Evolutionary conservation across 2,888 invertebrate genomes (phyloP).

Genomic region (Drosophila meridionalis): DNA sequence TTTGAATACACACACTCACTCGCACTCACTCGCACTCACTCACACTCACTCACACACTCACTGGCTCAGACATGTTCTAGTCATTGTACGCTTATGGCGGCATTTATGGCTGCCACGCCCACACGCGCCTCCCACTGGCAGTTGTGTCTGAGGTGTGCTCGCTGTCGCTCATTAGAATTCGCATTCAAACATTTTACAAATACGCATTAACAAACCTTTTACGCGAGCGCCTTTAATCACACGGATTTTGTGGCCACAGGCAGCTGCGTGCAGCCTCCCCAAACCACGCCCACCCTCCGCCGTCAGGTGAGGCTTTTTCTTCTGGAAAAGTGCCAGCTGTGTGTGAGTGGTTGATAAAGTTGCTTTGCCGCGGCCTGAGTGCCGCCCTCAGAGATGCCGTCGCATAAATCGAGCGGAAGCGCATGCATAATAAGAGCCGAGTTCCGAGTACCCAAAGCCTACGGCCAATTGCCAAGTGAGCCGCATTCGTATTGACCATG

Average conservation of each 20-base stretch:
- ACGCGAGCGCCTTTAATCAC: slow-evolving; percentile 67
- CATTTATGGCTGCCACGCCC: slow-evolving; percentile 36
- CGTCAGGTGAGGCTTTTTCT: not conserved
- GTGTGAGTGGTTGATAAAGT: slow-evolving; percentile 36
- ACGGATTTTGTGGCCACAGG: slow-evolving; percentile 63
- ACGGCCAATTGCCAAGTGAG: slow-evolving; percentile 53
- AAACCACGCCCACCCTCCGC: not conserved
- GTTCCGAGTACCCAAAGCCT: slow-evolving; percentile 5
- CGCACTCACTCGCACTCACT: not conserved
- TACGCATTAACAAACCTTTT: slow-evolving; percentile 59
- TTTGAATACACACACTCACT: slow-evolving; percentile 12
- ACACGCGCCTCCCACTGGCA: slow-evolving; percentile 7
- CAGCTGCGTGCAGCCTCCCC: slow-evolving; percentile 25
- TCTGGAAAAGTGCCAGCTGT: slow-evolving; percentile 32
- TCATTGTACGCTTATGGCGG: slow-evolving; percentile 67
- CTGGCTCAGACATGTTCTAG: slow-evolving; percentile 4
- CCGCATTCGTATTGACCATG: slow-evolving; percentile 65
- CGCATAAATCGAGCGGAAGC: slow-evolving; percentile 69
- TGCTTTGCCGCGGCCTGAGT: not conserved
- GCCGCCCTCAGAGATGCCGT: slow-evolving; percentile 30
- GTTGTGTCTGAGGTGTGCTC: not conserved
- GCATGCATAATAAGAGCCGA: slow-evolving; percentile 37
- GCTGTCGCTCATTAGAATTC: slow-evolving; percentile 72
- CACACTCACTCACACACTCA: not conserved
- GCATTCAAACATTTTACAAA: slow-evolving; percentile 68